phyloP scores from a whole-genome alignment of 2,888 invertebrate genomes.

The Mimas tiliae region DNA sequence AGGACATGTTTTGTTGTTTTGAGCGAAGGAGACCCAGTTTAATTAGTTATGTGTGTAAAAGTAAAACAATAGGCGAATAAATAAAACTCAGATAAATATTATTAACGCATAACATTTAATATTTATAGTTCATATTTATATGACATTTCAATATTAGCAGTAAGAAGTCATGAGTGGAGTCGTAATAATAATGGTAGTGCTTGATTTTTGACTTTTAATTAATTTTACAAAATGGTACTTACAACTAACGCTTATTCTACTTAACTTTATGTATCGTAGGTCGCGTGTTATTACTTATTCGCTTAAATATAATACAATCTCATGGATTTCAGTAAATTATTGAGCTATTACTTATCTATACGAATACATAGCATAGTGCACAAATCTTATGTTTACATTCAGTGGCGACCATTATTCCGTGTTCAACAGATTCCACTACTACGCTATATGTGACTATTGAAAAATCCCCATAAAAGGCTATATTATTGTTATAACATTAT shows the following conservation, averaged over 20 bases:
- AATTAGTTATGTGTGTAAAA: neutral
- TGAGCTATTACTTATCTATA: constrained; percentile 74
- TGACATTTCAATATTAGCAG: constrained; percentile 85
- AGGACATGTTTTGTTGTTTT: too few relatives aligned
- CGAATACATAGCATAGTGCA: constrained; percentile 72
- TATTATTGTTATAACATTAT: constrained; percentile 54
- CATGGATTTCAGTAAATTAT: constrained; percentile 70
- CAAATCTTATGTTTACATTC: constrained; percentile 57
- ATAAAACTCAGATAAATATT: constrained; percentile 77
- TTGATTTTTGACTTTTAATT: constrained; percentile 76
- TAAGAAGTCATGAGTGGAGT: constrained; percentile 83
- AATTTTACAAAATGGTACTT: constrained; percentile 82
- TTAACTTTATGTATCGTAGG: constrained; percentile 62
- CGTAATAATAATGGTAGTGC: constrained; percentile 82
- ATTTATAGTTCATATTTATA: constrained; percentile 86
- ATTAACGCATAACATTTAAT: constrained; percentile 90
- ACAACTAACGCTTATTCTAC: constrained; percentile 57
- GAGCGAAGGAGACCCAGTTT: too few relatives aligned
- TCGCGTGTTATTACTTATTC: constrained; percentile 62
- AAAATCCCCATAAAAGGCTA: constrained; percentile 64
- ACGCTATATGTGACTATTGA: constrained; percentile 58
- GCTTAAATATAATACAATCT: constrained; percentile 73
- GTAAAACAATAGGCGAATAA: constrained; percentile 35
- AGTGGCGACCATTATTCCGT: constrained; percentile 56
- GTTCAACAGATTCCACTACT: constrained; percentile 46